Evolutionary conservation across 2,797 vertebrate species (phyloP).

Genomic region (Anolis apletophallus): DNA sequence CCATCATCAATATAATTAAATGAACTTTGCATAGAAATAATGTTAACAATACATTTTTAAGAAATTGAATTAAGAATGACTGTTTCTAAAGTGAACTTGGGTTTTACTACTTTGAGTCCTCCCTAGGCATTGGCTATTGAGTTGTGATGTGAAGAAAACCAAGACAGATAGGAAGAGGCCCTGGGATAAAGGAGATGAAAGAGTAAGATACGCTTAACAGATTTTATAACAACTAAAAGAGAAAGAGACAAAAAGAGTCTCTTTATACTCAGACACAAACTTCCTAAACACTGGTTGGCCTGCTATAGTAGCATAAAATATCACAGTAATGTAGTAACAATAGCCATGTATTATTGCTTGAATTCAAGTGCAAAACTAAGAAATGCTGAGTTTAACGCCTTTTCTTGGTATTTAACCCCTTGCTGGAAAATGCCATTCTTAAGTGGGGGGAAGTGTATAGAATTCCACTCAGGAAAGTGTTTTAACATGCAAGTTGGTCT

Average conservation of each 20-base stretch:
- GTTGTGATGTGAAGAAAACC: background rate
- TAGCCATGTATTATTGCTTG: background rate
- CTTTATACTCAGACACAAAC: background rate
- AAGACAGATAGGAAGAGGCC: too few relatives aligned
- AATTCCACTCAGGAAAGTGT: background rate
- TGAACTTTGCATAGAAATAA: background rate
- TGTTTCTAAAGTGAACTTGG: background rate
- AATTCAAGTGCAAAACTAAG: conserved; percentile 8
- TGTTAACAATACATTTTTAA: background rate
- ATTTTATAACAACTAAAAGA: background rate
- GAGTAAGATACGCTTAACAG: background rate
- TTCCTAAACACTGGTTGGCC: background rate
- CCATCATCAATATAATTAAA: background rate
- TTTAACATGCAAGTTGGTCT: background rate
- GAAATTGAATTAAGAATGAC: background rate
- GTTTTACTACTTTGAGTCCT: background rate
- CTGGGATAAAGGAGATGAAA: background rate
- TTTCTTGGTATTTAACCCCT: conserved; percentile 3
- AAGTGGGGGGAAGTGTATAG: background rate
- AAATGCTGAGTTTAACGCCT: background rate
- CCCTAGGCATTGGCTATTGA: background rate
- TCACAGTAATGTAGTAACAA: background rate
- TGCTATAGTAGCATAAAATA: background rate
- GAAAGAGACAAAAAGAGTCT: background rate
- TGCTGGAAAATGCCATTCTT: background rate